Evolutionary conservation across 2,797 vertebrate species (phyloP), one percentile per base, ranked within the genome.

Genomic region (Melanogrammus aeglefinus): DNA sequence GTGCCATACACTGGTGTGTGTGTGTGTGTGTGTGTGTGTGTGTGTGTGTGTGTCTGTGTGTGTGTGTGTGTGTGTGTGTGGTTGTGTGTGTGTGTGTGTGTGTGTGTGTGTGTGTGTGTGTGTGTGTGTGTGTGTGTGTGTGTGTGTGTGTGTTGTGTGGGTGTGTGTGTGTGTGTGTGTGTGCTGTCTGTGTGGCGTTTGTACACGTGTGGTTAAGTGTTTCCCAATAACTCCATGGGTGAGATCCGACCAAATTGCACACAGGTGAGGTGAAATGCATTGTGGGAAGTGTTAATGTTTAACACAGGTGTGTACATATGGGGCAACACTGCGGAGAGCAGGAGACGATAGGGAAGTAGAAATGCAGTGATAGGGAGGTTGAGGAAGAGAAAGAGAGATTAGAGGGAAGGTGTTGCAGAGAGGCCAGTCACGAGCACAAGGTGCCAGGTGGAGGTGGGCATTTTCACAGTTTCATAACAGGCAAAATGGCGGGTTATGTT

Each of bases 261-360:
- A 76, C 78, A 87, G 78, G 76, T 75, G 44, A 77, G 31, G 69
- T 71, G 66, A 84, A 78, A 78, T 79, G 85, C 75, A 83, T 85
- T 84, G 78, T 81, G 79, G 75, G 76, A 81, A 76, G 70, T 76
- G 83, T 90, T 89, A 90, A 91, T 90, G 84, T 90, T 91, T 87
- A 87, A 90, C 89, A n/a, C 69, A 73, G 38, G 78, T 79, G 39
- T 76, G 79, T 77, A 89, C 85, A 87, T 82, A 86, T 79, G 77
- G 77, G 71, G 79, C 76, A 77, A 84, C 39, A 27, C 29, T 75
- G 77, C 75, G 6, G 38, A 18, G 70, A 80, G 24, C 24, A 14
- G 69, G 14, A 27, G 24, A 71, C 16, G 69, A 71, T 71, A 71
- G 69, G 69, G 39, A 14, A 71, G 69, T 1, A 6, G 69, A 71